Evolutionary conservation across 2,113 vertebrate genomes (phyloP).

Genomic region (Pseudorectes ferrugineus): DNA sequence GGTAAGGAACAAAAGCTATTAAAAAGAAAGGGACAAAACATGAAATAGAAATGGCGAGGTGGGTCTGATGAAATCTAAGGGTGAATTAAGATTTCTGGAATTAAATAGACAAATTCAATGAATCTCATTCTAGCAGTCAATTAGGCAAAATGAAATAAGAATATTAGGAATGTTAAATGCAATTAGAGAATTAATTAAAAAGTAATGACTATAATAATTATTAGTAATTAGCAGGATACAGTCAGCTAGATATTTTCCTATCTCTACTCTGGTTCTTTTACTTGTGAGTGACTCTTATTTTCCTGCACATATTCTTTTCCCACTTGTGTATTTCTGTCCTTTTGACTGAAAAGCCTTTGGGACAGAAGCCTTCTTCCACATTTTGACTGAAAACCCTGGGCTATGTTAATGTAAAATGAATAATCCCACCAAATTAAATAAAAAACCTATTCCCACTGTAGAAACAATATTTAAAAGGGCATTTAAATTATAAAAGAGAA

Average conservation of each 20-base stretch:
- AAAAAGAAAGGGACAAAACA: not conserved
- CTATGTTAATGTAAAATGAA: not conserved
- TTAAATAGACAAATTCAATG: not conserved
- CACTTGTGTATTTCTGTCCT: not conserved
- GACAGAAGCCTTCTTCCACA: not conserved
- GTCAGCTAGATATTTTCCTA: not conserved
- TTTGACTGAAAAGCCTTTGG: not conserved
- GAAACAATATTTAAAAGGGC: not conserved
- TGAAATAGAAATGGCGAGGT: not conserved
- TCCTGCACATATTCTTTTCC: not conserved
- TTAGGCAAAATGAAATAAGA: not conserved
- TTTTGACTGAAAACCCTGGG: not conserved
- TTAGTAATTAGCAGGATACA: not conserved
- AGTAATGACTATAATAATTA: not conserved
- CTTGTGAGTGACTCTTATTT: not conserved
- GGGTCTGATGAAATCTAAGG: not conserved
- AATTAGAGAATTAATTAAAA: not conserved
- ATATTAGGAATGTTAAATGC: not conserved
- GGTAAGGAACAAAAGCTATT: not conserved
- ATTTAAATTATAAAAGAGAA: not conserved
- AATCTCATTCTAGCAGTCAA: not conserved
- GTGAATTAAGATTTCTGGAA: not conserved
- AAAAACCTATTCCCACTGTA: not conserved
- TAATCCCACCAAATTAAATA: not conserved
- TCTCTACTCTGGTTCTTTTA: not conserved